These are phyloP conservation scores for Daubentonia madagascariensis DNA, from an alignment of 2,113 vertebrate species.

Conservation along the genomic window DNA sequence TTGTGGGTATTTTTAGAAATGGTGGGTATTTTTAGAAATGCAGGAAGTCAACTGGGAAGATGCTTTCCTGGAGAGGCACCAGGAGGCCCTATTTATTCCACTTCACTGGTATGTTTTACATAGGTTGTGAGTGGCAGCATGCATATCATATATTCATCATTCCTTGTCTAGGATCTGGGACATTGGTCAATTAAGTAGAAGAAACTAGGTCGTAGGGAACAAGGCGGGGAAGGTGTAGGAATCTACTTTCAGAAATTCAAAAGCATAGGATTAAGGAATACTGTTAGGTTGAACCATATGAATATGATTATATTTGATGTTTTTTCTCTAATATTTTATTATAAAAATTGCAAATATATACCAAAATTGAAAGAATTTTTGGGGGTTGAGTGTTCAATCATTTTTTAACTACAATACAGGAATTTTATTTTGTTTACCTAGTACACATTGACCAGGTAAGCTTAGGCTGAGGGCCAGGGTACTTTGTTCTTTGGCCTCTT, in stretches of 20 bases:
- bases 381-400: not conserved
- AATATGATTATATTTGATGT: not conserved
- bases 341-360: constrained; percentile 16
- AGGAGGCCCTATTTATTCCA: not conserved
- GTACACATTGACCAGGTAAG: not conserved
- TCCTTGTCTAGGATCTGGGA: not conserved
- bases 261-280: not conserved
- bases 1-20: not conserved
- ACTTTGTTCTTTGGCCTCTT: not conserved
- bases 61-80: not conserved
- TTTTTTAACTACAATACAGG: not conserved
- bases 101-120: not conserved
- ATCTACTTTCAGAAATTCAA: constrained; percentile 11
- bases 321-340: not conserved
- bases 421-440: not conserved
- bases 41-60: not conserved
- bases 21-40: not conserved
- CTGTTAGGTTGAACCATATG: not conserved
- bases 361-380: not conserved
- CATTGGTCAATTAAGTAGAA: not conserved
- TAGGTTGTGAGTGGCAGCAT: not conserved
- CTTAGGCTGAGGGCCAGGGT: not conserved
- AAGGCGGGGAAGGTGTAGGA: not conserved
- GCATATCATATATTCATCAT: not conserved
- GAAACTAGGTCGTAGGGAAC: not conserved